Percentiles rank a stretch among this genome's conserved stretches.
Conservation (phyloP, 2,113 vertebrate species). For the Tauraco erythrolophus region DNA sequence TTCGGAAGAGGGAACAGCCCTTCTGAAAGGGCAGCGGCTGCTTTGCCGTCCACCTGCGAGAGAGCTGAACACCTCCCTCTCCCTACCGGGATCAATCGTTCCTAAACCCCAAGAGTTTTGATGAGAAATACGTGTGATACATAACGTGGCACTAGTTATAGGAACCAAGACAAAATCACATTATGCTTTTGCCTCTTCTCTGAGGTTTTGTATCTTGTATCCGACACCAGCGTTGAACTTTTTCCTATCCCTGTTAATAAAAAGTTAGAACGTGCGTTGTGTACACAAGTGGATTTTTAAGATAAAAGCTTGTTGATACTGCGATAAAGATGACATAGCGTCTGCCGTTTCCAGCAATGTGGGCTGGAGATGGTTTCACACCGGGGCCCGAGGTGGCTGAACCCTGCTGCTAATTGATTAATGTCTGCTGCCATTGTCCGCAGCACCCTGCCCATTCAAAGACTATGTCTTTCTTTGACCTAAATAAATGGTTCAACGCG, state of each 20-base stretch:
- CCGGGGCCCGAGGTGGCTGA: slow-evolving; percentile 62
- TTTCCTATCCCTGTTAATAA: neutral
- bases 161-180: neutral
- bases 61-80: neutral
- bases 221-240: neutral
- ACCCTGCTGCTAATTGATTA: slow-evolving; percentile 87
- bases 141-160: neutral
- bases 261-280: neutral
- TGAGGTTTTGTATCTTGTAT: neutral
- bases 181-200: neutral
- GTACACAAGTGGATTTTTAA: slow-evolving; percentile 17
- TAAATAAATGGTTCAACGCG: slow-evolving; percentile 85
- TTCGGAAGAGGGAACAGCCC: neutral
- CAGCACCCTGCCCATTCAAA: slow-evolving; percentile 73
- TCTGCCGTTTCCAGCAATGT: neutral
- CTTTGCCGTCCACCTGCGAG: neutral
- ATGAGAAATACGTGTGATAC: neutral
- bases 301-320: neutral
- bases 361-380: slow-evolving; percentile 59
- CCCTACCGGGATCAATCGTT: neutral
- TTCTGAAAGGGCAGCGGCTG: neutral
- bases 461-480: slow-evolving; percentile 83
- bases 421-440: slow-evolving; percentile 75
- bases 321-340: neutral
- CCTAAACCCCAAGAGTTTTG: neutral